Conservation (phyloP, 1,140 invertebrate genomes). For the Trachymyrmex cornetzi region DNA sequence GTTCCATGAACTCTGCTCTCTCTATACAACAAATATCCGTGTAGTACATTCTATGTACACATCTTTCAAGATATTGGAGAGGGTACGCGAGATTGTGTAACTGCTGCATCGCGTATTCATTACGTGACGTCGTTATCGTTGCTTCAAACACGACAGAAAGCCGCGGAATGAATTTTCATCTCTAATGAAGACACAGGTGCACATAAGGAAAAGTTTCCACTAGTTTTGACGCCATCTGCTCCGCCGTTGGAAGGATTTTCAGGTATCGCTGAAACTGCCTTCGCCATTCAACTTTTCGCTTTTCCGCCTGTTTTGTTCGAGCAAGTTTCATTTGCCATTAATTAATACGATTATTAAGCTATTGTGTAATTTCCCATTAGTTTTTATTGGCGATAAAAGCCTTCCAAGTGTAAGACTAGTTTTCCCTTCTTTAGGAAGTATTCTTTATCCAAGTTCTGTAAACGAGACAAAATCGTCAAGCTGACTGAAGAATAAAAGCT, state of each 20-base stretch:
- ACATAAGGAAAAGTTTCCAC: constrained; percentile 49
- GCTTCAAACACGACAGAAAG: constrained; percentile 21
- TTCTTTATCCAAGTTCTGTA: not conserved
- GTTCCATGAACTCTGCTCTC: not conserved
- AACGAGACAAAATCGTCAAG: not conserved
- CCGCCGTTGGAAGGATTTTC: constrained; percentile 27
- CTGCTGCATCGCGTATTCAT: constrained; percentile 39
- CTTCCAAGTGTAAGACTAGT: not conserved
- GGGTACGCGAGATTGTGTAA: not conserved
- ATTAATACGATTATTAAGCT: constrained; percentile 53
- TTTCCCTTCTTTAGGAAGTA: not conserved
- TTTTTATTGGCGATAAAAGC: constrained; percentile 1
- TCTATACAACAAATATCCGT: not conserved
- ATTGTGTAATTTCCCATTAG: constrained; percentile 9
- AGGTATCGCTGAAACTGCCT: constrained; percentile 18
- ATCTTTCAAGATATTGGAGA: not conserved
- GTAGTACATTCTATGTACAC: not conserved
- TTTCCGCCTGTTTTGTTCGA: constrained; percentile 17
- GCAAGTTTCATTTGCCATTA: constrained; percentile 39
- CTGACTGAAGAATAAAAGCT: not conserved
- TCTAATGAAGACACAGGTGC: constrained; percentile 54
- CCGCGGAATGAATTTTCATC: constrained; percentile 57
- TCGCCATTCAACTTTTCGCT: constrained; percentile 37
- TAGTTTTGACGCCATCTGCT: constrained; percentile 44
- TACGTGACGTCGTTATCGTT: constrained; percentile 45